Evolutionary conservation across 1,140 invertebrate genomes (phyloP), one percentile per base, ranked within the genome.

Genomic region (Drosophila lowei): DNA sequence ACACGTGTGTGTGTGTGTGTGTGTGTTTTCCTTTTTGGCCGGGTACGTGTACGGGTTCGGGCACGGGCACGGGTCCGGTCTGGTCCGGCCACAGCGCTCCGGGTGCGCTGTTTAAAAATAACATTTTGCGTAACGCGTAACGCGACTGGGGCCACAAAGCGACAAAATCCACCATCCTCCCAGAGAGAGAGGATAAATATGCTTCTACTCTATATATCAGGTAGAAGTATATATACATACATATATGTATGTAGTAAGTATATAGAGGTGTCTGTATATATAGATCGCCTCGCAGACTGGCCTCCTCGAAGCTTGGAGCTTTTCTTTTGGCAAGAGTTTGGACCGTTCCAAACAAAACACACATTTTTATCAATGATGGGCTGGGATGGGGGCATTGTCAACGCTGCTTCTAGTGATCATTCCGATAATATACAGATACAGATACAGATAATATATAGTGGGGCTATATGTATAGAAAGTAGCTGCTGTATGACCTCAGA

Each of bases 41-140:
- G 64, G 64, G 15, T 66, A 28, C n/a, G 48, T 38, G 65, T 76
- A 54, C 77, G 71, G 2, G 21, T 23, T n/a, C n/a, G n/a, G 1
- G 18, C 18, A 18, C 18, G 18, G 18, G 18, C 18, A 25, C 23
- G 72, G 57, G 81, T 75, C 68, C 77, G 56, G 71, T 67, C 18
- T 67, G 72, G 77, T 73, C 72, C 55, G 67, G 81, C 57, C 66
- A 70, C 54, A 48, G 63, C 50, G 77, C 77, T 75, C 79, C 81
- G 81, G 77, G 74, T 77, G 61, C 57, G 42, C 72, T 70, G 70
- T 76, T 89, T 90, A 90, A 68, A 90, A 90, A 90, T 90, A 90
- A 81, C 58, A 89, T 77, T 90, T 90, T 90, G 89, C 89, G 88
- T 89, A 90, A 90, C 78, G 65, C 65, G 58, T 38, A 38, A 13